These are phyloP conservation scores for Percina caprodes DNA, from an alignment of 2,113 vertebrate genomes.

Conservation along the genomic window DNA sequence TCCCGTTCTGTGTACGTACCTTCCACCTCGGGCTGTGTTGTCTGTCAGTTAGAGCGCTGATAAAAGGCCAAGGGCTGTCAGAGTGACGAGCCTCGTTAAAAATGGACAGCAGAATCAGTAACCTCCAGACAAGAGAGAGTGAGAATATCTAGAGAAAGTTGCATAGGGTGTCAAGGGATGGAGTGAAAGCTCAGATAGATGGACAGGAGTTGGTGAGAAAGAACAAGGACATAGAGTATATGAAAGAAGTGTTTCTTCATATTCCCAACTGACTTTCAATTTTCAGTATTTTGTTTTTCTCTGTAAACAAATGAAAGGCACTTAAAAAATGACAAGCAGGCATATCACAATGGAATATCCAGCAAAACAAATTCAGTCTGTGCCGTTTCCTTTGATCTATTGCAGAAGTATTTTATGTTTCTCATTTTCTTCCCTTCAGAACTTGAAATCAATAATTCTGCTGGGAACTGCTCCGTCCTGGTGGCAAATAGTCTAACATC, in stretches of 20 bases:
- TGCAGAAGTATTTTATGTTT: conserved; percentile 65
- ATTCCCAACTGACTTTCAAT: conserved; percentile 45
- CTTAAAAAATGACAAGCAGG: conserved; percentile 62
- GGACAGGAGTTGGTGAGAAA: conserved; percentile 28
- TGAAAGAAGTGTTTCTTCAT: conserved; percentile 28
- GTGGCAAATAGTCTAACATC: conserved; percentile 80
- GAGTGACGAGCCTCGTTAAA: conserved; percentile 48
- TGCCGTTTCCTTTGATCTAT: conserved; percentile 70
- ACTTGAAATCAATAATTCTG: conserved; percentile 79
- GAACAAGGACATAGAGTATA: conserved; percentile 11
- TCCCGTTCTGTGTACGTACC: conserved; percentile 35
- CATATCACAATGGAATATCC: conserved; percentile 64
- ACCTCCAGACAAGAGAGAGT: conserved; percentile 47
- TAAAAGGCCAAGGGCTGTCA: conserved; percentile 62
- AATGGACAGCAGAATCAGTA: conserved; percentile 50
- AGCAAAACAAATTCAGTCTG: conserved; percentile 59
- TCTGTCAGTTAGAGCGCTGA: conserved; percentile 58
- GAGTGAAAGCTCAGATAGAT: conserved; percentile 15
- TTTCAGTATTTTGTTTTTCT: conserved; percentile 30
- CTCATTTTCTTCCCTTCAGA: conserved; percentile 67
- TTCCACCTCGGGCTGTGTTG: conserved; percentile 55
- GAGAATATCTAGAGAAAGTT: conserved; percentile 47
- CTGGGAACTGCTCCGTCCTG: conserved; percentile 64
- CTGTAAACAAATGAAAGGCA: conserved; percentile 63
- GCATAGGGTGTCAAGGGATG: conserved; percentile 30